Evolutionary conservation across 2,113 vertebrate species (phyloP), one percentile per base, ranked within the genome.

Genomic region (Lycaon pictus): DNA sequence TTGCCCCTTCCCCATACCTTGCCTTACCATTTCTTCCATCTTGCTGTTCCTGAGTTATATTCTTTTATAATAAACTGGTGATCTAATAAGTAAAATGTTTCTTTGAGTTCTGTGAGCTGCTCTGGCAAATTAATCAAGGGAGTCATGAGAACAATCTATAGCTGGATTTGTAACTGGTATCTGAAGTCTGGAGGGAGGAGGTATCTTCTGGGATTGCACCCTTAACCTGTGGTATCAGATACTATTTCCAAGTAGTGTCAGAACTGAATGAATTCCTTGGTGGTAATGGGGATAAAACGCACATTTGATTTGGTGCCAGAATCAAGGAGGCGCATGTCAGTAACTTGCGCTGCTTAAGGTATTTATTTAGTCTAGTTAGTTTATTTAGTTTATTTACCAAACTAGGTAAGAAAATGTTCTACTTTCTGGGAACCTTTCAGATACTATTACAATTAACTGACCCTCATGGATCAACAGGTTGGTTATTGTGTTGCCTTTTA

Each of bases 401-500:
- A 55, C 60, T 69, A 81, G 55, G 80, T 65, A 79, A 65, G 82
- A 96, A 71, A 76, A 32, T 88, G 25, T 79, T 76, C 16, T 94
- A 35, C 58, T 94, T 58, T 81, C 23, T 71, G 16, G 53, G n/a
- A 95, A 43, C 16, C n/a, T n/a, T 67, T 88, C 23, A 43, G 15
- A 63, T 48, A 29, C 56, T 37, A 56, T 20, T 86, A 62, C n/a
- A 62, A 83, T 29, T 76, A 60, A 63, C 12, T 76, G 27, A 79
- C 32, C 8, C 43, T 85, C 16, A 22, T 8, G 2, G 69, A 19
- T 87, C 56, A 95, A 76, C 11, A 92, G 56, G 23, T 69, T 53
- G 51, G 55, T 95, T 96, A 80, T 71, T 80, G 65, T 85, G n/a
- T 56, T 91, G 32, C 60, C 32, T 84, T 96, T 82, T 86, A 94